These are phyloP conservation scores for Metallyticus violacea DNA, from an alignment of 2,888 invertebrate genomes.

Conservation along the genomic window DNA sequence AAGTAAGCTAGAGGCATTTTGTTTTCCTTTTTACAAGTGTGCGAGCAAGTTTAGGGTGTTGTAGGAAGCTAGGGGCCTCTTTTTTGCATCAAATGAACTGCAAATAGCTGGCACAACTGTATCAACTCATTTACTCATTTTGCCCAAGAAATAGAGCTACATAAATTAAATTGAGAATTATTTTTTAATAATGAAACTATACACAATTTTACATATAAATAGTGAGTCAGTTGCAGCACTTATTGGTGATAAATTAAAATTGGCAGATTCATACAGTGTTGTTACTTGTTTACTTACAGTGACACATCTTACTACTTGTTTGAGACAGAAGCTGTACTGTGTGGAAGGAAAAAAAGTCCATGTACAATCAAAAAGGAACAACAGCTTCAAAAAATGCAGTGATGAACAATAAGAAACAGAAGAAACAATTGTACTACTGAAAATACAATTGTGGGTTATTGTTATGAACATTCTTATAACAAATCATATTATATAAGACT, in stretches of 20 bases:
- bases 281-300: background rate
- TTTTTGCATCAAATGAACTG: constrained; percentile 4
- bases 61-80: constrained; percentile 3
- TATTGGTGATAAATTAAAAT: background rate
- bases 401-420: too few relatives aligned
- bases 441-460: too few relatives aligned
- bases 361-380: too few relatives aligned
- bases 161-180: background rate
- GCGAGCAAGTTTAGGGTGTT: constrained; percentile 17
- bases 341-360: too few relatives aligned
- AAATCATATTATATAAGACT: too few relatives aligned
- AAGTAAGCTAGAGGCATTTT: constrained; percentile 18
- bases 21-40: constrained; percentile 18
- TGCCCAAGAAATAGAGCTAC: background rate
- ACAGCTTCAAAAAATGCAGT: too few relatives aligned
- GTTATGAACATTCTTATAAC: too few relatives aligned
- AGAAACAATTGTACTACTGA: too few relatives aligned
- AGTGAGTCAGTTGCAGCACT: background rate
- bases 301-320: background rate
- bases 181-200: background rate
- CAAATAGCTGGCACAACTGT: constrained; percentile 5
- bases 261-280: background rate
- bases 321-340: too few relatives aligned
- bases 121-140: background rate
- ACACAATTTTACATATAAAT: background rate